A percentile compares a stretch with the other conserved stretches of the same genome.
Conservation (phyloP, 2,113 vertebrate species). For the Hippopotamus amphibius region DNA sequence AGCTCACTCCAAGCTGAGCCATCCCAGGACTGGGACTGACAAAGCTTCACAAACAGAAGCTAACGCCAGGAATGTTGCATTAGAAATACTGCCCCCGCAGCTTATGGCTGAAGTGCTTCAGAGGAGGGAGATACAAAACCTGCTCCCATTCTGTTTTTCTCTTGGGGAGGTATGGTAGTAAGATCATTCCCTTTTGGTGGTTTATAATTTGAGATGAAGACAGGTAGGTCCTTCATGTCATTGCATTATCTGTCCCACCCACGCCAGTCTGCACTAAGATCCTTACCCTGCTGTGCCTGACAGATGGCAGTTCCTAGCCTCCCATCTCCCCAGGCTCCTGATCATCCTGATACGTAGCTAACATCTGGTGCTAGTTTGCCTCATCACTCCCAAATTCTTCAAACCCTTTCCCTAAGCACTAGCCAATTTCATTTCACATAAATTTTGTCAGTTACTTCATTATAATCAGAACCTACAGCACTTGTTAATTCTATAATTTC, state of each 20-base stretch:
- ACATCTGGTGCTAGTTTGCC: background rate
- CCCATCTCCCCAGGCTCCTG: background rate
- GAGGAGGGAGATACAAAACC: background rate
- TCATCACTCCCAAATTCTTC: background rate
- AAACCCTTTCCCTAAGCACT: background rate
- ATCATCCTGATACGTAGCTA: background rate
- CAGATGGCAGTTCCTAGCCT: background rate
- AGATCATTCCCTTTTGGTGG: background rate
- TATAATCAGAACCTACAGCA: background rate
- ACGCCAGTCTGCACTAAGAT: background rate
- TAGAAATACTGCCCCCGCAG: constrained; percentile 26
- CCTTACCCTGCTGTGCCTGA: background rate
- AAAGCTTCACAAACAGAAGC: background rate
- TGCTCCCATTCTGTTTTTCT: background rate
- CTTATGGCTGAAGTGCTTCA: background rate
- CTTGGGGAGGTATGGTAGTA: background rate
- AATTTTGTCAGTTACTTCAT: background rate
- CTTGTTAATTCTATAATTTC: constrained; percentile 36
- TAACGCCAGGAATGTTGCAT: background rate
- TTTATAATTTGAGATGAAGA: background rate
- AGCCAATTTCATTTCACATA: constrained; percentile 6
- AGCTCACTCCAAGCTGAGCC: background rate
- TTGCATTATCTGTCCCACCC: background rate
- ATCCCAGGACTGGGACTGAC: background rate
- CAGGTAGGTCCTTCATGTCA: background rate